These are phyloP conservation scores for Acestrorhynchus altus DNA, from an alignment of 2,797 vertebrate species.

Conservation along the genomic window DNA sequence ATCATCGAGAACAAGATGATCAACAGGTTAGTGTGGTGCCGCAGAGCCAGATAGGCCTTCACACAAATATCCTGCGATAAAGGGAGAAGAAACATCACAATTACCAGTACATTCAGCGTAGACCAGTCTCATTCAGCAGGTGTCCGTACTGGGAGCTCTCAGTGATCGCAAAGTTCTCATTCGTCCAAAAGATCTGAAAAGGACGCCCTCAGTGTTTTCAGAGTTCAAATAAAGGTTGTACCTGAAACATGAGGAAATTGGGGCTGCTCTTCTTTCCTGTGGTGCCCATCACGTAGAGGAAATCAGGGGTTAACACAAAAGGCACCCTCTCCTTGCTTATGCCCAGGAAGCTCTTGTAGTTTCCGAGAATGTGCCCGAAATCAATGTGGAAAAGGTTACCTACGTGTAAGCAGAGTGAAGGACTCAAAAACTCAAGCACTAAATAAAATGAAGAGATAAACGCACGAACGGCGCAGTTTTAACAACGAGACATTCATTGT, in stretches of 20 bases:
- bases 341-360: constrained; percentile 98
- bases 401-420: constrained; percentile 56
- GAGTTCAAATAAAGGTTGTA: too few species aligned
- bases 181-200: too few species aligned
- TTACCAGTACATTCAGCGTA: not conserved
- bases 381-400: constrained; percentile 99
- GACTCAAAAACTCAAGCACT: not conserved
- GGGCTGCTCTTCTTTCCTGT: constrained; percentile 93
- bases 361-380: constrained; percentile 98
- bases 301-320: constrained; percentile 97
- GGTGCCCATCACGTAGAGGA: constrained; percentile 97
- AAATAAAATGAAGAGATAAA: not conserved
- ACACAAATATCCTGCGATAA: constrained; percentile 87
- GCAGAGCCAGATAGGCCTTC: constrained; percentile 93
- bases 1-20: constrained; percentile 99
- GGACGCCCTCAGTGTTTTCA: too few species aligned
- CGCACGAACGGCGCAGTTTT: too few species aligned
- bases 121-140: not conserved
- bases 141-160: not conserved
- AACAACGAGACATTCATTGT: too few species aligned
- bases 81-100: constrained; percentile 63
- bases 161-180: too few species aligned
- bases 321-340: constrained; percentile 98
- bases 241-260: constrained; percentile 97
- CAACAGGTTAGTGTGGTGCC: constrained; percentile 95